Evolutionary conservation across 2,113 vertebrate genomes (phyloP), one percentile per base, ranked within the genome.

Genomic region (Ploceus nigricollis): DNA sequence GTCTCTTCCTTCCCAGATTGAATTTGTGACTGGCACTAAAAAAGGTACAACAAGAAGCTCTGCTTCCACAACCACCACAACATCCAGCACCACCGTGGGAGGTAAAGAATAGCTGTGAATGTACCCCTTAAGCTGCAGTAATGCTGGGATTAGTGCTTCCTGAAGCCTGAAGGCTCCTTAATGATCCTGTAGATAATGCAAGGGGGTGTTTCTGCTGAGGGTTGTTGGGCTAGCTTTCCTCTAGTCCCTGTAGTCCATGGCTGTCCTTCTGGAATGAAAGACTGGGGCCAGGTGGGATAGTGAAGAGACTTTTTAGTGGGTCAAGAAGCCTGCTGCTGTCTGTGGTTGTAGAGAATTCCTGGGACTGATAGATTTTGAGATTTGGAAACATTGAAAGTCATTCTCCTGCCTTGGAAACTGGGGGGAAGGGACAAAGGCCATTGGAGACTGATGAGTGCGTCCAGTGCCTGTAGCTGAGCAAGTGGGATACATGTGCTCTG

Each of bases 1-100:
- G 15, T 79, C 7, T 91, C 15, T 93, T 20, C 18, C 53, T 83
- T 86, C 91, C 60, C 92, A 99, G 99, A 99, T 99, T 84, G 99
- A 99, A 94, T 99, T 99, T 97, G 99, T 99, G 93, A 99, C 99
- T 0, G 99, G 99, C 91, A 99, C 99, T 48, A 99, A 99, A 97
- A 99, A 99, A 69, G 99, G 99, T 13, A 98, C 98, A 73, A 98
- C 98, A 15, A 98, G 98, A 92, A 99, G 94, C 10, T 97, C 99
- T 30, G 73, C 99, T 0, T 98, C 99, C 33, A 97, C 98, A 53
- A 98, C 98, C 23, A 98, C 98, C 81, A 99, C 98, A 89, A 98
- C 97, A 31, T 97, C 98, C 96, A 99, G 98, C 95, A 98, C 98
- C 28, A 98, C 99, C 1, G 98, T 98, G 9, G 98, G 99, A 98